Conservation (phyloP, 2,797 vertebrate genomes). For the Gymnocypris eckloni region DNA sequence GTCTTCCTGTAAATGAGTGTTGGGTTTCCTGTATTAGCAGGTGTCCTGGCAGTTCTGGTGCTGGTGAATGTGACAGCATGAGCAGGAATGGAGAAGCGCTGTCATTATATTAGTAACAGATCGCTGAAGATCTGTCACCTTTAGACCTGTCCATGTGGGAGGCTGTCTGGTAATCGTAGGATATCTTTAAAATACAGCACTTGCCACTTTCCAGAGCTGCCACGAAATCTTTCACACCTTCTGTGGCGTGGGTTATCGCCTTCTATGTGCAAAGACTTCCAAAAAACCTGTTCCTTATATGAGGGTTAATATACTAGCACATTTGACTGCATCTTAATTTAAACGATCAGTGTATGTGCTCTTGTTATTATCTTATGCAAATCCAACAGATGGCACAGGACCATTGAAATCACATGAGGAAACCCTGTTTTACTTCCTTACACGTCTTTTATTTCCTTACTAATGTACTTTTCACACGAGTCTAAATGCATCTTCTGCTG, state of each 20-base stretch:
- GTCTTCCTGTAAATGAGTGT: constrained; percentile 1
- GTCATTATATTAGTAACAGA: constrained; percentile 15
- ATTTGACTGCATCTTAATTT: neutral
- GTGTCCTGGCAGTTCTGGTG: constrained; percentile 16
- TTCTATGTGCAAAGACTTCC: constrained; percentile 13
- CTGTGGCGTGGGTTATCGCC: neutral
- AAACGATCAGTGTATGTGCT: neutral
- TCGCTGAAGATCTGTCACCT: constrained; percentile 20
- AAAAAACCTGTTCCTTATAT: neutral
- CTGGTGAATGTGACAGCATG: neutral
- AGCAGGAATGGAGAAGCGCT: neutral
- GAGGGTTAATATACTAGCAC: neutral
- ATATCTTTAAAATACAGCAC: constrained; percentile 14
- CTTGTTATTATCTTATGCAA: neutral
- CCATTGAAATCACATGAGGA: neutral
- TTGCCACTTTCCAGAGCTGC: neutral
- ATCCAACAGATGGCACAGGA: constrained; percentile 8
- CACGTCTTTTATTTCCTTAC: neutral
- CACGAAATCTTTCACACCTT: constrained; percentile 17
- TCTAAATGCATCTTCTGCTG: neutral
- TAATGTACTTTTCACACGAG: neutral
- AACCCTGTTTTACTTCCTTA: neutral
- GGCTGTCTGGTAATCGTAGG: constrained; percentile 11
- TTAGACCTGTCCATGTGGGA: constrained; percentile 6
- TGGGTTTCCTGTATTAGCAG: constrained; percentile 14